These are phyloP conservation scores for Gracilinanus agilis DNA, from an alignment of 2,113 vertebrate species.

Conservation along the genomic window DNA sequence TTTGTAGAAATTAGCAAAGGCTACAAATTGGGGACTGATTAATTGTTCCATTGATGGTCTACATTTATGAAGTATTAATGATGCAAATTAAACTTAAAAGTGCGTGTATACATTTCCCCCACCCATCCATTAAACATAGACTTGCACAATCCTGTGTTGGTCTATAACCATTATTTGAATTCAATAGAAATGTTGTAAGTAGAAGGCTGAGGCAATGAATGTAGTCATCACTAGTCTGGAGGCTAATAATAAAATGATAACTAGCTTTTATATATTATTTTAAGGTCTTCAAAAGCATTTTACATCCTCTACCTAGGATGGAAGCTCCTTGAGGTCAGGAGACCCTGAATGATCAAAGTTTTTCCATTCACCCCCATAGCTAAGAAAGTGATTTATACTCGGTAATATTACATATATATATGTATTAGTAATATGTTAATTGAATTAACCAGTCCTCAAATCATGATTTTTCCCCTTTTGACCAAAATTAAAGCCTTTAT, in stretches of 20 bases:
- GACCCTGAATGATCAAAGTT: background rate
- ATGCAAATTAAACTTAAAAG: background rate
- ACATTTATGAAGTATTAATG: background rate
- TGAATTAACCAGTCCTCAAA: background rate
- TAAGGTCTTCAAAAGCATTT: background rate
- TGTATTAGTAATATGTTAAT: background rate
- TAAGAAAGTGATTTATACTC: background rate
- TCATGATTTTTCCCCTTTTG: background rate
- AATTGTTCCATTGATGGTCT: background rate
- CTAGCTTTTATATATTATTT: background rate
- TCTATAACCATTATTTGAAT: background rate
- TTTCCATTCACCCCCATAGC: background rate
- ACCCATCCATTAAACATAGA: background rate
- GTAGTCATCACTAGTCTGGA: rapidly evolving
- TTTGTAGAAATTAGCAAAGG: background rate
- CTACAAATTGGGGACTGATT: background rate
- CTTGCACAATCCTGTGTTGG: background rate
- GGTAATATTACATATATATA: background rate
- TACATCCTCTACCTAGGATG: background rate
- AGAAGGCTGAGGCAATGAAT: background rate
- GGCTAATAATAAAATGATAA: background rate
- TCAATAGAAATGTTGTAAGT: background rate
- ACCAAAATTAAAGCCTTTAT: background rate
- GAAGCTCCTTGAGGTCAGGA: background rate
- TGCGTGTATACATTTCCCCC: background rate